Evolutionary conservation across 2,797 vertebrate genomes (phyloP).

Genomic region (Sebastes hubbsi): DNA sequence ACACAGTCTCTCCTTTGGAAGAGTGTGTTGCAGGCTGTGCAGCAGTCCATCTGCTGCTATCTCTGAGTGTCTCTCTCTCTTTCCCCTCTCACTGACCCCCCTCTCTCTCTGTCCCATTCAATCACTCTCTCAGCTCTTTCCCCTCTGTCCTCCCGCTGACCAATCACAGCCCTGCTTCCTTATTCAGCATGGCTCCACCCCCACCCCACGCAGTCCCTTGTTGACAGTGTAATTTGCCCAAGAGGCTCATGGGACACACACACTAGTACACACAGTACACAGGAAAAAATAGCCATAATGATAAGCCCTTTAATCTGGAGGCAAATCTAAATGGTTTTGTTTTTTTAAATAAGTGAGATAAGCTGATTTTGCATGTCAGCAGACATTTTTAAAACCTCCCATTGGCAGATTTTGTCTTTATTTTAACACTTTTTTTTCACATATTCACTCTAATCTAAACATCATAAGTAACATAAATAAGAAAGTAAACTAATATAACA

Average conservation of each 20-base stretch:
- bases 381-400: background rate
- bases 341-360: background rate
- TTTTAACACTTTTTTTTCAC: background rate
- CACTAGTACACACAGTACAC: conserved; percentile 1
- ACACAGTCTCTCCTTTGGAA: conserved; percentile 37
- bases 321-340: background rate
- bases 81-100: conserved; percentile 1
- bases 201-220: background rate
- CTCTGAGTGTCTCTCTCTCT: conserved; percentile 21
- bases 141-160: conserved; percentile 25
- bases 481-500: background rate
- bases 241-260: conserved; percentile 68
- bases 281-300: conserved; percentile 35
- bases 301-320: conserved; percentile 13
- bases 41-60: conserved; percentile 66
- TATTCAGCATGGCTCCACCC: conserved; percentile 56
- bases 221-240: conserved; percentile 55
- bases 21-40: conserved; percentile 46
- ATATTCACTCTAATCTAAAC: background rate
- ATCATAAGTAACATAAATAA: too few species aligned
- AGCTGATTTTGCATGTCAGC: background rate
- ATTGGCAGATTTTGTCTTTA: background rate
- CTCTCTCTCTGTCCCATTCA: conserved; percentile 56
- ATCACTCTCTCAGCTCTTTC: conserved; percentile 31
- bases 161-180: conserved; percentile 70